Base-by-base conservation (phyloP, 2,797 vertebrate species). In the Sebastes alutus region DNA sequence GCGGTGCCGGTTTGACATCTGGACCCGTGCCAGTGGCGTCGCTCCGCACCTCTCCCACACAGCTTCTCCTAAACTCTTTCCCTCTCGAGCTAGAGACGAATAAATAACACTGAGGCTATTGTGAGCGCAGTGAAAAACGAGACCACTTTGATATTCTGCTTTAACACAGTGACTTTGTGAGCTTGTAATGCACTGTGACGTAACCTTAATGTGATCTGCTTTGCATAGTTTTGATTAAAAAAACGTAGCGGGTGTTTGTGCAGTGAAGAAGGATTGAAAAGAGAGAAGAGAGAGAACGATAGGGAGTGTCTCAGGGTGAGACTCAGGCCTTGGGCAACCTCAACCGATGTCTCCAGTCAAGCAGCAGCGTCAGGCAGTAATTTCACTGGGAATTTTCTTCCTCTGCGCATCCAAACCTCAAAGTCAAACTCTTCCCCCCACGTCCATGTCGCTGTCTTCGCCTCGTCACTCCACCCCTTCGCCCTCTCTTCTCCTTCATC, bases 381-480 rank as follows among this genome's bases (percentile, higher is more conserved):
- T 95, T 95, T 95, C 76, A 92, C 86, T 75, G 88, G 93, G 94
- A 94, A 94, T 95, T 94, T 94, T 95, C 90, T 93, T 88, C 84
- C 76, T 77, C 68, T 63, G 91, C 2, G 78, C 87, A 87, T 95
- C 95, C 95, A 96, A 96, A 95, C 94, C 95, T 94, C 95, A 95
- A 87, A 94, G 88, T 94, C 88, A 90, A 88, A 85, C 85, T 87
- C 87, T 89, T 85, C 86, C 87, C 90, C 82, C 89, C 63, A 64
- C 72, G 75, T 85, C 82, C 81, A 78, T 85, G 91, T 92, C 80
- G 86, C 84, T 92, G 84, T 92, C 90, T 77, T 89, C 30, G 82
- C 82, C 78, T 85, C 61, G 20, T 86, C 89, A 73, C 89, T 91
- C 89, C 88, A 74, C 78, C 85, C 90, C 84, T 81, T 81, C 69